phyloP scores from a whole-genome alignment of 2,113 vertebrate genomes.

The Cervus canadensis region DNA sequence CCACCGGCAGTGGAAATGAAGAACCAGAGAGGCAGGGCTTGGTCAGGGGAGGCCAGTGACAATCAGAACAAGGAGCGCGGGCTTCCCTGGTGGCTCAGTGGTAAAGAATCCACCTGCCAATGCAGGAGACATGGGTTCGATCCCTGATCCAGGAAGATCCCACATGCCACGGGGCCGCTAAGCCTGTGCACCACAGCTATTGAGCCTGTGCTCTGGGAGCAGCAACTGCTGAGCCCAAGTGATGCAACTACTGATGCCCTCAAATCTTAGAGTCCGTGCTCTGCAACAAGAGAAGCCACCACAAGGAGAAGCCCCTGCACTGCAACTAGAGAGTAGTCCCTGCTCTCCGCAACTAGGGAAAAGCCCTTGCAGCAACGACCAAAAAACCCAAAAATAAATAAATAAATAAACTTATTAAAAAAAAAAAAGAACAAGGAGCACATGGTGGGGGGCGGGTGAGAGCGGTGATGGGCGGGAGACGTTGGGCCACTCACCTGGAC shows the following conservation, averaged over 20 bases:
- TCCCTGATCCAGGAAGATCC: neutral
- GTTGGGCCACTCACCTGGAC: slow-evolving; percentile 68
- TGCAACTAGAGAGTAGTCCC: neutral
- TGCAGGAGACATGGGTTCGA: neutral
- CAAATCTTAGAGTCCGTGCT: accelerated
- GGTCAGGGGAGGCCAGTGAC: neutral
- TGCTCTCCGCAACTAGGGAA: neutral
- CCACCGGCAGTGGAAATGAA: neutral
- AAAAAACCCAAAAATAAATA: neutral
- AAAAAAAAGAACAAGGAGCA: neutral
- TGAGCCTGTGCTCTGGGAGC: neutral
- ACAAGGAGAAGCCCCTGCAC: neutral
- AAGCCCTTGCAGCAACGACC: neutral
- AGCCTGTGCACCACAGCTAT: neutral
- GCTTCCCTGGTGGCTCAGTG: neutral
- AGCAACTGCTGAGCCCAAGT: neutral
- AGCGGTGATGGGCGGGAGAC: neutral
- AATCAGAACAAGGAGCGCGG: neutral
- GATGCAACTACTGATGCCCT: neutral
- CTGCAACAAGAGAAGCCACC: neutral
- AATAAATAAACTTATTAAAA: neutral
- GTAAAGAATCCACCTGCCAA: neutral
- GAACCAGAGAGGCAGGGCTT: neutral
- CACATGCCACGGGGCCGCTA: neutral
- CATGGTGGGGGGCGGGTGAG: too few species aligned